Conservation (phyloP, 1,140 invertebrate species). For the Drosophila athabasca region DNA sequence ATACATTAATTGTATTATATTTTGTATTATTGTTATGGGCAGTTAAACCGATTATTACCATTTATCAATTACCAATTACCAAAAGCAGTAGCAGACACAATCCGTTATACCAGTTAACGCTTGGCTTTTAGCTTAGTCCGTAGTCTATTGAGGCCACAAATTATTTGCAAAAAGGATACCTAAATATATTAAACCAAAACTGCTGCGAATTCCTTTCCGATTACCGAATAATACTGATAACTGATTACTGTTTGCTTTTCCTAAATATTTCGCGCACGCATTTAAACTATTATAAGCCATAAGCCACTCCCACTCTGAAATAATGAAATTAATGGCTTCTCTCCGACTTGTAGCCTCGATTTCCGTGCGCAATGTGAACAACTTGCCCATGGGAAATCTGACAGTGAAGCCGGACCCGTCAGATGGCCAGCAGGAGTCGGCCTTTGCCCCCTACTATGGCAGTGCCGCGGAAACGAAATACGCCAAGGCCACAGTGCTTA, state of each 20-base stretch:
- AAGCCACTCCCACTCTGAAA: neutral
- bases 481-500: slow-evolving; percentile 75
- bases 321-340: slow-evolving; percentile 18
- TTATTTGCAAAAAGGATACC: neutral
- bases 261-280: slow-evolving; percentile 74
- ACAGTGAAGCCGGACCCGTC: slow-evolving; percentile 81
- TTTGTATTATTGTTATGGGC: slow-evolving; percentile 38
- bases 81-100: slow-evolving; percentile 1
- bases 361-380: slow-evolving; percentile 81
- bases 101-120: no score
- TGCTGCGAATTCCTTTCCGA: slow-evolving; percentile 20
- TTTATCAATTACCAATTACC: neutral
- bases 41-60: slow-evolving; percentile 2
- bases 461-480: slow-evolving; percentile 74
- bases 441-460: slow-evolving; percentile 74
- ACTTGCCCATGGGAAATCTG: slow-evolving; percentile 78
- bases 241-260: slow-evolving; percentile 26
- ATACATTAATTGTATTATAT: slow-evolving; percentile 38
- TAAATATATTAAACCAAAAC: neutral
- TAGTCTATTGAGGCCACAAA: no score
- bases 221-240: neutral
- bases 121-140: no score
- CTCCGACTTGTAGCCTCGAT: slow-evolving; percentile 73
- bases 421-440: slow-evolving; percentile 67
- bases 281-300: slow-evolving; percentile 55